Percentiles rank a stretch among this genome's conserved stretches.
These are phyloP conservation scores for Hyalella azteca DNA, from an alignment of 2,888 invertebrate genomes.

Conservation along the genomic window DNA sequence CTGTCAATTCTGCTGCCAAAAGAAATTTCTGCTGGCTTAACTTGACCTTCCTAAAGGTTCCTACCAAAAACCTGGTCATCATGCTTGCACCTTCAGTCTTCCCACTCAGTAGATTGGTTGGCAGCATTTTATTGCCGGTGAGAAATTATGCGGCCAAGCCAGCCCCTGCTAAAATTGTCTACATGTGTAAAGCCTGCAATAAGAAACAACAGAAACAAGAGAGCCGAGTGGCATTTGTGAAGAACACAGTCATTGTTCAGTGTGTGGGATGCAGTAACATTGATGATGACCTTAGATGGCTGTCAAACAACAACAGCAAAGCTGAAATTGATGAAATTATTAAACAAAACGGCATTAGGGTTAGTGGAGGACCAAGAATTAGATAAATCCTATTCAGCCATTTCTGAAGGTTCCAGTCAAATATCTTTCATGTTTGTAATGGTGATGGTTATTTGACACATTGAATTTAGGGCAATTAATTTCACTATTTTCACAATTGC, in stretches of 20 bases:
- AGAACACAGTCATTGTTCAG: constrained; percentile 1
- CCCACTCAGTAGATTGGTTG: no score
- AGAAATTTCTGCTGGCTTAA: no score
- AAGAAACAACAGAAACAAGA: neutral
- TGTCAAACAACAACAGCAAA: constrained; percentile 5
- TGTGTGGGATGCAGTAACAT: neutral
- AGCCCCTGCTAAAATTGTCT: neutral
- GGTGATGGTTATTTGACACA: neutral
- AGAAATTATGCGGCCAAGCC: neutral
- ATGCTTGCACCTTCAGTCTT: no score
- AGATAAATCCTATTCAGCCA: neutral
- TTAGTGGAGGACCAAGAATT: neutral
- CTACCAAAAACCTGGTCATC: no score
- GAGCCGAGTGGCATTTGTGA: neutral
- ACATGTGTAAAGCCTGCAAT: neutral
- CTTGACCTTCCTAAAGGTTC: no score
- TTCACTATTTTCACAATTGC: no score
- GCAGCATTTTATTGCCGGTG: no score
- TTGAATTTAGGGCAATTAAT: neutral
- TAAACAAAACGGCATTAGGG: neutral
- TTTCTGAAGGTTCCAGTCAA: no score
- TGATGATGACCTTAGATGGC: constrained; percentile 3
- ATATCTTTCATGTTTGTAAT: no score
- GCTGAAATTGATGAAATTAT: neutral
- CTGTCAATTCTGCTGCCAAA: no score